Base-by-base conservation (phyloP, 2,113 vertebrate species). In the Lycaon pictus region DNA sequence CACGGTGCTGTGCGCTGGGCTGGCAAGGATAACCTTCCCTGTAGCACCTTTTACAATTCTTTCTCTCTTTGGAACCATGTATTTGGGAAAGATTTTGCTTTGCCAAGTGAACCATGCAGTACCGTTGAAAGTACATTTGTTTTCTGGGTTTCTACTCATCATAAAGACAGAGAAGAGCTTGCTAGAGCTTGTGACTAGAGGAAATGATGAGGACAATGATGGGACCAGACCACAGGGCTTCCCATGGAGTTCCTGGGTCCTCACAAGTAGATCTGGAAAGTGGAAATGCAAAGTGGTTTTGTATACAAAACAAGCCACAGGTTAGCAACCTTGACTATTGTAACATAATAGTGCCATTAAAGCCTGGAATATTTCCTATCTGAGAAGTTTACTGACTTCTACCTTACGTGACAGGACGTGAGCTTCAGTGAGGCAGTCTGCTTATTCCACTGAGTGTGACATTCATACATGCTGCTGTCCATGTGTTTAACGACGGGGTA, bases 71-170 rank as follows among this genome's bases (percentile, higher is more conserved):
- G 27, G 11, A 87, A 27, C 11, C 71, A 71, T 16, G 58, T 80
- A 79, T 79, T 82, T 80, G 48, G 69, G 55, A 43, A 71, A 89
- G 51, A 53, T 4, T 84, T 84, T 80, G 83, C 48, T 56, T 71
- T 71, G 43, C 7, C 9, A 51, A 56, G 72, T 56, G n/a, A 62
- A 29, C 19, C 10, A 20, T 43, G 37, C 7, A 37, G 22, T 71
- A 72, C 55, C 65, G 15, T n/a, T 77, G 79, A 80, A 88, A n/a
- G 51, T 6, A 12, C 3, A 20, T 55, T 32, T 82, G 15, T 37
- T 88, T 88, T 72, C 53, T 56, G 55, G 69, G n/a, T 56, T 77
- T 83, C 43, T 72, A 55, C n/a, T 60, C 55, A 79, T 71, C 4
- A 7, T 7, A 63, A 25, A 27, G 11, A n/a, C 23, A 32, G 69